Evolutionary conservation across 2,888 invertebrate species (phyloP).

Genomic region (Acanthosepion lycidas): DNA sequence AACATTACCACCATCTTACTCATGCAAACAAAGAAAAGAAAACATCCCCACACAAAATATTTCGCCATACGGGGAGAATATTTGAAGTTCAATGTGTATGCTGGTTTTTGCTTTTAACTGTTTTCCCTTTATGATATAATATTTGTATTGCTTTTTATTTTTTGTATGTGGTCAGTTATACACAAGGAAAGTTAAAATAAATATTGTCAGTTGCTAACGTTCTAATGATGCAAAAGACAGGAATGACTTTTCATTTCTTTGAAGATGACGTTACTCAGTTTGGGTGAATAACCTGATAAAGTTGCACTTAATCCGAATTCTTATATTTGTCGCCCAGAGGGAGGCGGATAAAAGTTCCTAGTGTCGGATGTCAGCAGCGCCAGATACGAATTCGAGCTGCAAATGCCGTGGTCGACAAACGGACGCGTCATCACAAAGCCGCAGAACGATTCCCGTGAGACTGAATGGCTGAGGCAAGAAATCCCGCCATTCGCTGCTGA

Average conservation of each 20-base stretch:
- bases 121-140: too few relatives aligned
- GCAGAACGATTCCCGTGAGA: background rate
- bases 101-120: too few relatives aligned
- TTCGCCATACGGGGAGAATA: too few relatives aligned
- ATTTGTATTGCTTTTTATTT: too few relatives aligned
- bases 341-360: background rate
- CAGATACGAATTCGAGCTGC: background rate
- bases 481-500: background rate
- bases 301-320: background rate
- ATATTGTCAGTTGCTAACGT: too few relatives aligned
- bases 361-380: background rate
- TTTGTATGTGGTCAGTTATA: too few relatives aligned
- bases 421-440: background rate
- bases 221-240: background rate
- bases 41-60: too few relatives aligned
- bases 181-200: too few relatives aligned
- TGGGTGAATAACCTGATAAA: background rate
- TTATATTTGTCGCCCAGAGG: background rate
- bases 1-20: too few relatives aligned
- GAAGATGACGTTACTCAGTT: background rate
- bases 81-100: too few relatives aligned
- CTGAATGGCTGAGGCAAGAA: background rate
- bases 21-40: too few relatives aligned
- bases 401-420: background rate
- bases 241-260: background rate